Evolutionary conservation across 2,797 vertebrate genomes (phyloP), one percentile per base, ranked within the genome.

Genomic region (Phataginus tetradactyla): DNA sequence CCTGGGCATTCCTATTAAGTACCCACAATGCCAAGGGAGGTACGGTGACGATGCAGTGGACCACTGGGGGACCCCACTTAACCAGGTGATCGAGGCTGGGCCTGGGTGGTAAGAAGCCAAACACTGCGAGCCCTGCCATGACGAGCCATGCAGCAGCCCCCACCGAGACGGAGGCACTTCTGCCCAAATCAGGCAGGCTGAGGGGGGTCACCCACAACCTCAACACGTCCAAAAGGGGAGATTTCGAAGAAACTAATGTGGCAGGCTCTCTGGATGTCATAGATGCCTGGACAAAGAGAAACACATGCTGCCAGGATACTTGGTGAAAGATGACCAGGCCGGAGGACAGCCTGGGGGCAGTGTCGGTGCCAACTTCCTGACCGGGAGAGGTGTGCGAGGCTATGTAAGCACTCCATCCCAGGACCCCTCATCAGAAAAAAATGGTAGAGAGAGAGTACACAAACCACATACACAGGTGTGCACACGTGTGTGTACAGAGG

Each of bases 381-480:
- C 1, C 9, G 37, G 1, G 1, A 29, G 3, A 13, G 49, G 25
- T 27, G 12, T 18, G 9, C 7, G 2, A 2, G 12, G 4, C n/a
- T 45, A 11, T 45, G 45, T 45, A 10, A 45, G 45, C 45, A 45
- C 45, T 11, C 9, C 10, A 7, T 45, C 45, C 10, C 32, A 12
- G 37, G 29, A 12, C 4, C 14, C 10, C 34, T 0, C 11, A 3
- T 39, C 25, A 11, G 39, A 49, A 49, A 20, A 17, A 49, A 34
- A 12, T 11, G 1, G 23, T 1, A 5, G 0, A 23, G 1, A 9
- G 2, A 8, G 5, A 49, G 53, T 5, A 23, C 5, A 15, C n/a
- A n/a, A 7, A 18, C 1, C 37, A n/a, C n/a, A 27, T 13, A 18
- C 37, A 45, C 45, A 27, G 53, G 5, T 6, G 6, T 32, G 7